Evolutionary conservation across 1,140 invertebrate species (phyloP).

Genomic region (Aphaenogaster rudis): DNA sequence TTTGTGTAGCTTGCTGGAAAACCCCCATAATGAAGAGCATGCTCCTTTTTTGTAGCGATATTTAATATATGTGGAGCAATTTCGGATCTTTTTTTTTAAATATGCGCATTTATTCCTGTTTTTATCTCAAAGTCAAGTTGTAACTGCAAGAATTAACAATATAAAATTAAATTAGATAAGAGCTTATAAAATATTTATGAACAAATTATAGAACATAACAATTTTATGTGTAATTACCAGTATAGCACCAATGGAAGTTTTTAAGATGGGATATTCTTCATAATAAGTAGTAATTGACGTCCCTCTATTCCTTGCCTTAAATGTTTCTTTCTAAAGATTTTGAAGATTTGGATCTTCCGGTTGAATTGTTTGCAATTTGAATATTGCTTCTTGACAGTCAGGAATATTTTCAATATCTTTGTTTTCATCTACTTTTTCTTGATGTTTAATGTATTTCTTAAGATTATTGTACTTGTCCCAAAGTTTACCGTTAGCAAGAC

Average conservation of each 20-base stretch:
- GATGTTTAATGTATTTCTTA: not conserved
- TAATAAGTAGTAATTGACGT: slow-evolving; percentile 7
- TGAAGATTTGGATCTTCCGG: not conserved
- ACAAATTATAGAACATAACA: not conserved
- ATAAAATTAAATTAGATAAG: no score
- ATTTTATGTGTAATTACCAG: slow-evolving; percentile 12
- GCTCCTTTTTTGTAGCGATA: not conserved
- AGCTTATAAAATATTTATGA: not conserved
- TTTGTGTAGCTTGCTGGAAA: no score
- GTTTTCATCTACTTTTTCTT: not conserved
- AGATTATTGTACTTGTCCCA: slow-evolving; percentile 29
- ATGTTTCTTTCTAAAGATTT: not conserved
- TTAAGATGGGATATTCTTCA: not conserved
- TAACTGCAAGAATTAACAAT: not conserved
- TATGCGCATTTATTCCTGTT: not conserved
- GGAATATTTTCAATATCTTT: no score
- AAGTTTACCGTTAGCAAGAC: not conserved
- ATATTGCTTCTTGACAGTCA: no score
- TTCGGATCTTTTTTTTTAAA: not conserved
- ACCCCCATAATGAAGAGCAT: not conserved
- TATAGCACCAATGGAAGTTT: not conserved
- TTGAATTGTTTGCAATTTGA: no score
- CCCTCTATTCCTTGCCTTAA: not conserved
- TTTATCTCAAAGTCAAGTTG: not conserved
- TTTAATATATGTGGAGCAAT: not conserved